Evolutionary conservation across 2,113 vertebrate genomes (phyloP), one percentile per base, ranked within the genome.

Genomic region (Cairina moschata): DNA sequence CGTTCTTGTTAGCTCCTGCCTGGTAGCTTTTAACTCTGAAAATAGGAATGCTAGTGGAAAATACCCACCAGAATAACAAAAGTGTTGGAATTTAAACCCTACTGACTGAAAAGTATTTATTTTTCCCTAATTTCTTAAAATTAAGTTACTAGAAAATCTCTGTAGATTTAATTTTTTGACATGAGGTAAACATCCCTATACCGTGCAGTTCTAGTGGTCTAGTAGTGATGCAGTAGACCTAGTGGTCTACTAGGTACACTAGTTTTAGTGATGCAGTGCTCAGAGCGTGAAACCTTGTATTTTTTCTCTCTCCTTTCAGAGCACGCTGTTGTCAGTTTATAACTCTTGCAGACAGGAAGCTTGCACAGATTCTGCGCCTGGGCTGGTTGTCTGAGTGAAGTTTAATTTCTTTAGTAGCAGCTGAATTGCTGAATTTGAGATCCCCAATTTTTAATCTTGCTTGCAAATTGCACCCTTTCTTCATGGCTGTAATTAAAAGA

Each of bases 301-400:
- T 12, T 48, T 86, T 88, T 82, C 38, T 83, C 32, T 88, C 9
- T 28, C 3, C 2, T 7, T 62, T 44, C 42, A 38, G 62, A 88
- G 7, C 17, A 6, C 18, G 4, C 6, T 14, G 3, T 18, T 67
- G 14, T 69, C 7, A n/a, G 1, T 65, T 76, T 36, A 2, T 50
- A 60, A 38, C 42, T 77, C 44, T 50, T 86, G 34, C 34, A 76
- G n/a, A 14, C 22, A 73, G 26, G 31, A 2, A 0, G 14, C 8
- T 68, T 18, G 10, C 48, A 52, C 13, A 6, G 14, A 23, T 13
- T 32, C 36, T 0, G 4, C 0, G 2, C 26, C 29, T 55, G 17
- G 8, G 6, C 78, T 85, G 29, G 26, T 17, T 90, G 9, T 59
- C n/a, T 66, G 11, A 72, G 13, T 34, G 28, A 59, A 69, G 67